These are phyloP conservation scores for Leucophenga varia DNA, from an alignment of 1,140 invertebrate species.

Conservation along the genomic window DNA sequence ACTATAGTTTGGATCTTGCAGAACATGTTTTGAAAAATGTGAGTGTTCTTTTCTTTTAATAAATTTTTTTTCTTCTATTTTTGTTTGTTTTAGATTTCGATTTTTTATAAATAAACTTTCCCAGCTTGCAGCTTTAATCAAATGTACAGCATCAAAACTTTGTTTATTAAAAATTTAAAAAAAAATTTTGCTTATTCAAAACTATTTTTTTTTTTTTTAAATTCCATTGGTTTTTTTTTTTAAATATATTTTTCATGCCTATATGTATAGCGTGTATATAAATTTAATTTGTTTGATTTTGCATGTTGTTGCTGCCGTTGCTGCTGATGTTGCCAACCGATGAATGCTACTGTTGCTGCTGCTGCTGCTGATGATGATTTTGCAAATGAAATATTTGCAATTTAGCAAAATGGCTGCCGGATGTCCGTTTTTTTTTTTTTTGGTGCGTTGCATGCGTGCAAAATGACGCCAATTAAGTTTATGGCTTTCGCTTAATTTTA, in stretches of 20 bases:
- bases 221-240: too few relatives aligned
- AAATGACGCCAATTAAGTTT: slow-evolving; percentile 41
- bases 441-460: slow-evolving; percentile 30
- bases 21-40: too few relatives aligned
- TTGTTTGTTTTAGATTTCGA: slow-evolving; percentile 2
- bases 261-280: too few relatives aligned
- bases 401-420: slow-evolving; percentile 50
- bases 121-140: too few relatives aligned
- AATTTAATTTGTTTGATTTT: slow-evolving; percentile 9
- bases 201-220: too few relatives aligned
- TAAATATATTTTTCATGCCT: neutral
- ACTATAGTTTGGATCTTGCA: too few relatives aligned
- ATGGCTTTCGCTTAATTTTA: too few relatives aligned
- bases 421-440: slow-evolving; percentile 25
- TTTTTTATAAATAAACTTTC: too few relatives aligned
- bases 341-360: slow-evolving; percentile 42
- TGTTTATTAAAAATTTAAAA: too few relatives aligned
- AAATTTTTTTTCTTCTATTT: slow-evolving; percentile 7
- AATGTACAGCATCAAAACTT: too few relatives aligned
- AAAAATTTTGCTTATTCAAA: too few relatives aligned
- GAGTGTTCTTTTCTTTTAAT: too few relatives aligned
- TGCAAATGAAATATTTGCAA: slow-evolving; percentile 53
- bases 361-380: slow-evolving; percentile 46
- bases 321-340: slow-evolving; percentile 39
- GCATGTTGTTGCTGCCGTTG: slow-evolving; percentile 24